A percentile compares a stretch with the other conserved stretches of the same genome.
Evolutionary conservation across 2,797 vertebrate species (phyloP).

Genomic region (Cheirogaleus major): DNA sequence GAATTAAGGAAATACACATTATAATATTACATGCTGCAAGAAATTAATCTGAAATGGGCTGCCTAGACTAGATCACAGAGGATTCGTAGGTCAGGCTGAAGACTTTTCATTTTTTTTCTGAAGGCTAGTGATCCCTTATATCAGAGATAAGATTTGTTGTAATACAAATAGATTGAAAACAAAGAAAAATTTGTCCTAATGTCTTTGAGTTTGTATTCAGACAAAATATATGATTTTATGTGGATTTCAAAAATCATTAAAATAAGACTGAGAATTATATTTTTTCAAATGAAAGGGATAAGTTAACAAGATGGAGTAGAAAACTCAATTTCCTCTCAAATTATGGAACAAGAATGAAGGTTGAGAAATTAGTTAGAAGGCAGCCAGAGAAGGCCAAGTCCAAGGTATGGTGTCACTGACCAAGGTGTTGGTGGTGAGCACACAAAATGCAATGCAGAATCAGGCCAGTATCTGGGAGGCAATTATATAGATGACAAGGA

Average conservation of each 20-base stretch:
- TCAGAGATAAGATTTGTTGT: background rate
- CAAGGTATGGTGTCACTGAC: background rate
- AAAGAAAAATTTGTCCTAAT: background rate
- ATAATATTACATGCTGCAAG: too few relatives aligned
- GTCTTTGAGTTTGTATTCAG: background rate
- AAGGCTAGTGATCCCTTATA: background rate
- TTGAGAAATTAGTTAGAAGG: background rate
- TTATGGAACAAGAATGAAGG: background rate
- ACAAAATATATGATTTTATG: background rate
- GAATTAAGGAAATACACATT: background rate
- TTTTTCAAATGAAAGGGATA: background rate
- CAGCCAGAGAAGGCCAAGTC: background rate
- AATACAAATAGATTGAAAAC: background rate
- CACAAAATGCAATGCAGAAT: background rate
- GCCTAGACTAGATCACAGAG: background rate
- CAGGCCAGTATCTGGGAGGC: background rate
- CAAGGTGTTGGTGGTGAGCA: background rate
- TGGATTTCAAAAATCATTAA: background rate
- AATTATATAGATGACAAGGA: accelerated
- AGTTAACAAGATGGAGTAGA: background rate
- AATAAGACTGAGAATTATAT: background rate
- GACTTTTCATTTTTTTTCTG: background rate
- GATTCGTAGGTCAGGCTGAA: background rate
- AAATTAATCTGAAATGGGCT: background rate
- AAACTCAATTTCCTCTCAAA: background rate